These are phyloP conservation scores for Trididemnum miniatum DNA, from an alignment of 23 tunicate species.

Conservation along the genomic window DNA sequence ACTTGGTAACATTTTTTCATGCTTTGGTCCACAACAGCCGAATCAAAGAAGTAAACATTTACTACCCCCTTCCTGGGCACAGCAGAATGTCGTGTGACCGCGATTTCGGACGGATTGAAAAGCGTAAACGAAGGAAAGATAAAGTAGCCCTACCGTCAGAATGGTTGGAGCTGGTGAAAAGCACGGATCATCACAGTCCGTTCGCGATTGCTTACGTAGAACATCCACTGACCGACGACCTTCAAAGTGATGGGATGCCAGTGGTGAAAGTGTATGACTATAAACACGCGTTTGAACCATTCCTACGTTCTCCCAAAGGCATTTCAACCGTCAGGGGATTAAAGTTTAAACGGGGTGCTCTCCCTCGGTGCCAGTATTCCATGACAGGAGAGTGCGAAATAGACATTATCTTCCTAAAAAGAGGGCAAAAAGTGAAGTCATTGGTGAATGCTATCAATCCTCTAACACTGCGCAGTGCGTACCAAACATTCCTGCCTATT, in stretches of 20 bases:
- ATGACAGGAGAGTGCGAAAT: background rate
- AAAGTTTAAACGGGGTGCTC: background rate
- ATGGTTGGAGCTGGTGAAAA: background rate
- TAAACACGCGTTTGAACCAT: conserved; percentile 4
- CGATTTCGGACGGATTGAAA: conserved; percentile 7
- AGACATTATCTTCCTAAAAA: background rate
- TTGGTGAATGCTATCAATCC: background rate
- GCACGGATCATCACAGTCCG: background rate
- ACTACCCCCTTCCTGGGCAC: background rate
- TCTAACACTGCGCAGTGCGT: background rate
- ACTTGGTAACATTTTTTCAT: background rate
- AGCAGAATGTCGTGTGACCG: conserved; percentile 11
- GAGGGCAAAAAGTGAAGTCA: background rate
- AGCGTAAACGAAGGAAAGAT: background rate
- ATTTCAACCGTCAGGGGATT: background rate
- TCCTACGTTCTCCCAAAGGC: background rate
- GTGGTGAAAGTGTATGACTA: background rate
- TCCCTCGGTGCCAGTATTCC: background rate
- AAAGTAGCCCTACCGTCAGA: conserved; percentile 1
- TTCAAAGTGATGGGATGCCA: background rate
- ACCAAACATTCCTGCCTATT: background rate
- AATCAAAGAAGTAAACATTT: too few relatives aligned
- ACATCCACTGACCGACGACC: background rate
- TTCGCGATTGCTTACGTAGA: background rate
- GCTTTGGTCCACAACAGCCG: background rate